These are phyloP conservation scores for Numida meleagris DNA, from an alignment of 2,113 vertebrate genomes.

Conservation along the genomic window DNA sequence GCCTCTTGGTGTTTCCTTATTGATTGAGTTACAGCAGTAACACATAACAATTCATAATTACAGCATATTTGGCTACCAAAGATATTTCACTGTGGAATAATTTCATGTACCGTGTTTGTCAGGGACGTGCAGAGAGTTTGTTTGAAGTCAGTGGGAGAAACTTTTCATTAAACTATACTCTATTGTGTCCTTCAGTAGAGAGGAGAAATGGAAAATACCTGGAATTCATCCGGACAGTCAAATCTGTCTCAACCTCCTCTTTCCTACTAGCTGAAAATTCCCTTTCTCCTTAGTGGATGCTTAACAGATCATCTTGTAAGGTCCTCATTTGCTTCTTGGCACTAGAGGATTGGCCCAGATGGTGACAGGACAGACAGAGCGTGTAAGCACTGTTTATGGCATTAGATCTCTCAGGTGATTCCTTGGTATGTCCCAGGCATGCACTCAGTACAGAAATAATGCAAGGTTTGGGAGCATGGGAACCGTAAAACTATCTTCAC, in stretches of 20 bases:
- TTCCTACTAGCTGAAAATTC: conserved; percentile 51
- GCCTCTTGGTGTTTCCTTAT: background rate
- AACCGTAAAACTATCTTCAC: background rate
- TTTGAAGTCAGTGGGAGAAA: conserved; percentile 23
- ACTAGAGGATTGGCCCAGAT: background rate
- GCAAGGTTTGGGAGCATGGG: background rate
- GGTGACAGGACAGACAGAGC: background rate
- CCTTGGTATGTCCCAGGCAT: background rate
- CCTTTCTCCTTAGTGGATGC: background rate
- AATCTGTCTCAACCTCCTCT: background rate
- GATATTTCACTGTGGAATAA: background rate
- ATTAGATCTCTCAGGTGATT: accelerated
- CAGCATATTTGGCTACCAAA: background rate
- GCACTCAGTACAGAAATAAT: background rate
- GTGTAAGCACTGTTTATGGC: background rate
- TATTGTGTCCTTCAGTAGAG: background rate
- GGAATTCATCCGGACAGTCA: background rate
- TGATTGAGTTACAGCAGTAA: background rate
- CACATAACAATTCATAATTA: conserved; percentile 11
- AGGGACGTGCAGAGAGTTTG: background rate
- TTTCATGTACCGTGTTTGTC: background rate
- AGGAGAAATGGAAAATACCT: background rate
- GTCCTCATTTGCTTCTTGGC: background rate
- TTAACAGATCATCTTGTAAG: background rate
- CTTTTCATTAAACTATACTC: background rate